phyloP scores from a whole-genome alignment of 2,888 invertebrate species.

The Merodon equestris region DNA sequence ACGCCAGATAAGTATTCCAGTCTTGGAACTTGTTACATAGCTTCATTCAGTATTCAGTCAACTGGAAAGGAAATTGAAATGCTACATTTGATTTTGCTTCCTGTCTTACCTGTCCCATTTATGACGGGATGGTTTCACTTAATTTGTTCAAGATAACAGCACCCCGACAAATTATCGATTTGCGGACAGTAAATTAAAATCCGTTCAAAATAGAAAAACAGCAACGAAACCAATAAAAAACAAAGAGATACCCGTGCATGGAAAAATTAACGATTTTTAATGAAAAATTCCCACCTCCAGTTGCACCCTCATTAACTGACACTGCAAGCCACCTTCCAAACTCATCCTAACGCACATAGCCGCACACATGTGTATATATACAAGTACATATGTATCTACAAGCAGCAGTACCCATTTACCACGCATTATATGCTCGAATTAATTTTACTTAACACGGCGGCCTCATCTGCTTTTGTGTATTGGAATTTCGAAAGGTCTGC shows the following conservation, averaged over 20 bases:
- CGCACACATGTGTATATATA: neutral
- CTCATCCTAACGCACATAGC: conserved; percentile 12
- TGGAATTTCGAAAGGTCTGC: conserved; percentile 43
- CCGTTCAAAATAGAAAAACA: conserved; percentile 2
- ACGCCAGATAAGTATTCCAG: too few species aligned
- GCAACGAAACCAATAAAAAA: too few species aligned
- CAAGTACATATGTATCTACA: conserved; percentile 14
- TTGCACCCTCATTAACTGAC: conserved; percentile 30
- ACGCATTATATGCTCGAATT: conserved; percentile 46
- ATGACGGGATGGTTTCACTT: too few species aligned
- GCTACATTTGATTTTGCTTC: too few species aligned
- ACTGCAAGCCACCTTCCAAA: conserved; percentile 24
- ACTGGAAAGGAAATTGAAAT: too few species aligned
- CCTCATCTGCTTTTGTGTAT: conserved; percentile 31
- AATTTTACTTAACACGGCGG: conserved; percentile 47
- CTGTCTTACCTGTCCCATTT: too few species aligned
- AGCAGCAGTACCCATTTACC: conserved; percentile 32
- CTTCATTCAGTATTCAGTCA: too few species aligned
- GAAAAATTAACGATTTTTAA: neutral
- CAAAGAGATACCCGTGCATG: too few species aligned
- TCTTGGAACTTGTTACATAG: too few species aligned
- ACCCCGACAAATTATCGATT: conserved; percentile 32
- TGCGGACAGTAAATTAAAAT: conserved; percentile 18
- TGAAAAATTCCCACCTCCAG: conserved; percentile 14
- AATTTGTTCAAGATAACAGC: too few species aligned